Conservation (phyloP, 2,797 vertebrate species). For the Sebastes diploproa region DNA sequence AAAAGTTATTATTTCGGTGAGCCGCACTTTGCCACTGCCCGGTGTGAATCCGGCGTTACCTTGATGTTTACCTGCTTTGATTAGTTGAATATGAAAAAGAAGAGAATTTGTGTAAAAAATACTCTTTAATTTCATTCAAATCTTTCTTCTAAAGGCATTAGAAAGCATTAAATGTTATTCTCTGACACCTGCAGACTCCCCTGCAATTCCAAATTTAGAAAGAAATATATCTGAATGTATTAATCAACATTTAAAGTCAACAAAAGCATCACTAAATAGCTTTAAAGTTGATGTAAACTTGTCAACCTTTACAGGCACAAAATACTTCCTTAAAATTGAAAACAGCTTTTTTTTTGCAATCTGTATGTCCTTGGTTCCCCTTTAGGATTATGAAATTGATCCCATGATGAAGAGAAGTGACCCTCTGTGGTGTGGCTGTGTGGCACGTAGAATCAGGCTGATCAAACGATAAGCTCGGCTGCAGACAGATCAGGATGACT, state of each 20-base stretch:
- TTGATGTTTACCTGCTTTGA: neutral
- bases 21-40: too few relatives aligned
- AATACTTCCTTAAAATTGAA: neutral
- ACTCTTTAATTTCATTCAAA: neutral
- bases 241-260: neutral
- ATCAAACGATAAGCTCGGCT: conserved; percentile 43
- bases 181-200: too few relatives aligned
- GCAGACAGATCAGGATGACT: conserved; percentile 37
- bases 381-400: conserved; percentile 39
- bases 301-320: neutral
- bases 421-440: neutral
- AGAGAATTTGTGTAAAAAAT: neutral
- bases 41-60: neutral
- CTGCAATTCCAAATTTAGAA: neutral
- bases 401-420: conserved; percentile 7
- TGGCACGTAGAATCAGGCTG: neutral
- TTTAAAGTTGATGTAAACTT: neutral
- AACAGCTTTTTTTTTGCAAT: neutral
- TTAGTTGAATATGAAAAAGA: neutral
- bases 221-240: neutral
- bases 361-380: neutral
- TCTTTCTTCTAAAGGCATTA: neutral
- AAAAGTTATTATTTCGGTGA: too few relatives aligned
- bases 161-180: too few relatives aligned
- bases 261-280: neutral